Percentiles rank a stretch among this genome's conserved stretches.
phyloP scores from a whole-genome alignment of 2,888 invertebrate genomes.

The Brachycybe producta region DNA sequence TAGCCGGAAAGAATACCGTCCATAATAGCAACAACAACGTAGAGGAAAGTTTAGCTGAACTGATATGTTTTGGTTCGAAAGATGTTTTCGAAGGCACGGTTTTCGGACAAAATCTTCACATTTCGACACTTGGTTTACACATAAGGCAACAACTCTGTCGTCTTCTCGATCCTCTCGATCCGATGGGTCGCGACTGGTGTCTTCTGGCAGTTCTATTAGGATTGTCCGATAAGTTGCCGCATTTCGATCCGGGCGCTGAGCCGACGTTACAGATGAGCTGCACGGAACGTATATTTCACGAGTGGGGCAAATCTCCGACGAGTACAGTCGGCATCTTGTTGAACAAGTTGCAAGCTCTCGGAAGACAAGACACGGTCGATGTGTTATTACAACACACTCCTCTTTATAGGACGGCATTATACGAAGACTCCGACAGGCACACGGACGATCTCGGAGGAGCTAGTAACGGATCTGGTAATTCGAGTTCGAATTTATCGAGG shows the following conservation, averaged over 20 bases:
- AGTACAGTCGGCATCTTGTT: conserved; percentile 42
- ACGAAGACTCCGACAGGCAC: conserved; percentile 16
- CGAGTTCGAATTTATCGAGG: conserved; percentile 20
- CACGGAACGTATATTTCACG: conserved; percentile 35
- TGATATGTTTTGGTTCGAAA: conserved; percentile 45
- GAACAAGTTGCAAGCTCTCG: conserved; percentile 44
- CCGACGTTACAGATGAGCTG: conserved; percentile 25
- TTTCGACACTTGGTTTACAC: conserved; percentile 46
- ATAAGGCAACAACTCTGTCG: conserved; percentile 40
- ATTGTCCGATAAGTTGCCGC: conserved; percentile 41
- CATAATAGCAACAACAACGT: conserved; percentile 39
- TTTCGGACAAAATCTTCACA: conserved; percentile 45
- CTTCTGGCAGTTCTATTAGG: conserved; percentile 42
- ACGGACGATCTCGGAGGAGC: conserved; percentile 19
- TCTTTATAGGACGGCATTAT: conserved; percentile 31
- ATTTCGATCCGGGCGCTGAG: conserved; percentile 32
- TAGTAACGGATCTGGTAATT: conserved; percentile 19
- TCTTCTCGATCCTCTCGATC: conserved; percentile 40
- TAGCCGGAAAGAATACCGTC: conserved; percentile 33
- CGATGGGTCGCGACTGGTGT: conserved; percentile 44
- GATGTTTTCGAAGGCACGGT: conserved; percentile 37
- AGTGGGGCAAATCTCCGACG: conserved; percentile 37
- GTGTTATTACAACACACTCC: conserved; percentile 45
- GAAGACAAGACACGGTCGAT: conserved; percentile 46
- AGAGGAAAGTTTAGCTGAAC: conserved; percentile 43